phyloP scores from a whole-genome alignment of 2,797 vertebrate genomes.

The Megalops cyprinoides region DNA sequence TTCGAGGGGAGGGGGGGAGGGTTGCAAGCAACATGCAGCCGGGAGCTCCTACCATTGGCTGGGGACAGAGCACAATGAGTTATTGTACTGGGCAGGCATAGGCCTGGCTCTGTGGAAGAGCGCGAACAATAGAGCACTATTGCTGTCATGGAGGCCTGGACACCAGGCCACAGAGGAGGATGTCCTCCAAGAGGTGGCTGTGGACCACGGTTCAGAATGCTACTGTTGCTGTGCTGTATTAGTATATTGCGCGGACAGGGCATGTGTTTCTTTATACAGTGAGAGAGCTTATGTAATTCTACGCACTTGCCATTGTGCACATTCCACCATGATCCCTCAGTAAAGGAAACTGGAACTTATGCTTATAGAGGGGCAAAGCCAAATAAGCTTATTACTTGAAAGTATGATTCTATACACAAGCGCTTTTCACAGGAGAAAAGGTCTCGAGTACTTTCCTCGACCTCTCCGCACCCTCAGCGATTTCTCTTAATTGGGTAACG shows the following conservation, averaged over 20 bases:
- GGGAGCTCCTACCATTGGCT: conserved; percentile 20
- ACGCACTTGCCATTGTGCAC: too few relatives aligned
- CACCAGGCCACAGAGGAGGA: background rate
- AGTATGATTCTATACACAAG: background rate
- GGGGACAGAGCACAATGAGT: conserved; percentile 34
- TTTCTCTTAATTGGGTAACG: background rate
- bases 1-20: background rate
- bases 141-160: background rate
- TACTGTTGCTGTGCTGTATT: background rate
- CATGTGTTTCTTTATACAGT: background rate
- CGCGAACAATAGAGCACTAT: conserved; percentile 4
- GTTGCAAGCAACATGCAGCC: conserved; percentile 4
- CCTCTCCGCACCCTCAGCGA: background rate
- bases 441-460: background rate
- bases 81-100: conserved; percentile 27
- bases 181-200: background rate
- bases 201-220: background rate
- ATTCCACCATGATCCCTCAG: too few relatives aligned
- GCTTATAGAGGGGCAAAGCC: background rate
- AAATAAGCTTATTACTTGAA: background rate
- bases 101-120: background rate
- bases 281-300: background rate
- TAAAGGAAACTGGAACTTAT: background rate
- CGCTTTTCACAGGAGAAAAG: background rate
- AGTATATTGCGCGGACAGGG: background rate